Base-by-base conservation (phyloP, 2,797 vertebrate genomes). In the Heliangelus exortis region DNA sequence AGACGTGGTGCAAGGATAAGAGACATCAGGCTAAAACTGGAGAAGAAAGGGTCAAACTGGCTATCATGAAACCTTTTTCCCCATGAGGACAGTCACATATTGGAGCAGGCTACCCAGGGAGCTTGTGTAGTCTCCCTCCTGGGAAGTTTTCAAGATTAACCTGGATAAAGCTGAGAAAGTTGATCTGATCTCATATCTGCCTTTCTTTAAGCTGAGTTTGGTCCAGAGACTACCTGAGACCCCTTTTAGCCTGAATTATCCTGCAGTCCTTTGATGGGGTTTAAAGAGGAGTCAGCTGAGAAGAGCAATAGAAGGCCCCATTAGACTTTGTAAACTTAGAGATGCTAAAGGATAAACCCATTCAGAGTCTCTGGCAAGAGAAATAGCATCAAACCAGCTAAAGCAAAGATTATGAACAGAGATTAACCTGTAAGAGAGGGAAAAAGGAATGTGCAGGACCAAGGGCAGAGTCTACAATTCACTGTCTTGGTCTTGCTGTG, bases 21-120 rank as follows among this genome's bases (percentile, higher is more conserved):
- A 66, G 19, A 54, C 21, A 51, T 3, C 0, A 0, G 5, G 10
- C 19, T 23, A 15, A 68, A 68, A 34, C 5, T 29, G 62, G 31
- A 71, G 11, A 26, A 0, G 0, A 43, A 83, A 73, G 1, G 9
- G 80, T 86, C 39, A 76, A 21, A 18, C 1, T 12, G 8, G 5
- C 2, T 47, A 33, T 62, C 29, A 77, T 29, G 45, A 50, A 31
- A 77, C 48, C 23, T 15, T 73, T 43, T 43, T 43, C 21, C 9
- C 31, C 4, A 1, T 26, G 47, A 63, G 33, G 21, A 68, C 41
- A 43, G 34, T 29, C 21, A 33, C 45, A 31, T 67, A 19, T 21
- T 65, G 29, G 41, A 87, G 29, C 10, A 78, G 10, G 20, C 63
- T 78, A 82, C 21, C 21, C 4, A 61, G 28, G 89, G 12, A 81